phyloP scores from a whole-genome alignment of 2,888 invertebrate genomes.

The Archips xylosteana region DNA sequence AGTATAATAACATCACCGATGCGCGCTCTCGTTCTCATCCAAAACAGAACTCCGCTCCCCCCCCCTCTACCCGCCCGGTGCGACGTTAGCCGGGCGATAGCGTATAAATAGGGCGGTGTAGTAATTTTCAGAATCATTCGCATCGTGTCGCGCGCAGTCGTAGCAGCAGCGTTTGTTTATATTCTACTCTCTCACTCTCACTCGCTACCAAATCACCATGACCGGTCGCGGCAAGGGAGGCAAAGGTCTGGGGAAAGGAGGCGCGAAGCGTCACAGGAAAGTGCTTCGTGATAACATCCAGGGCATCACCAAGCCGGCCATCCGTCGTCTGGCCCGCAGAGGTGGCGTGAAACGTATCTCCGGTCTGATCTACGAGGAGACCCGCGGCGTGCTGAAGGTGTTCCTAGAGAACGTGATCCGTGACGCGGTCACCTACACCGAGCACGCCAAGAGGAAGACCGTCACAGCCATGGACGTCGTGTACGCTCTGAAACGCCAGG shows the following conservation, averaged over 20 bases:
- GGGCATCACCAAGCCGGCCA: conserved; percentile 92
- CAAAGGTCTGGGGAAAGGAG: conserved; percentile 92
- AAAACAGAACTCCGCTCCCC: neutral
- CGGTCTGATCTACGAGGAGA: conserved; percentile 92
- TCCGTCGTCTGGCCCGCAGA: conserved; percentile 89
- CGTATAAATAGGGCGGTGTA: neutral
- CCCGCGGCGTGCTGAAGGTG: conserved; percentile 91
- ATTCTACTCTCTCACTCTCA: neutral
- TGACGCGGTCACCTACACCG: conserved; percentile 94
- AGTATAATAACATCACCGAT: neutral
- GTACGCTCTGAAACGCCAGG: conserved; percentile 93
- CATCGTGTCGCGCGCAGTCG: neutral
- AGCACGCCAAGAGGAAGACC: conserved; percentile 95
- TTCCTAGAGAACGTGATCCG: conserved; percentile 94
- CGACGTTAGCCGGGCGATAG: neutral
- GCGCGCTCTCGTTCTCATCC: neutral
- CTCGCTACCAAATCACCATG: conserved; percentile 82
- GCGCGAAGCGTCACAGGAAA: conserved; percentile 93
- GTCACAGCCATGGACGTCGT: conserved; percentile 96
- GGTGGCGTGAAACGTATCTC: conserved; percentile 91
- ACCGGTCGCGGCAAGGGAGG: conserved; percentile 93
- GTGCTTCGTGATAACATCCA: conserved; percentile 92
- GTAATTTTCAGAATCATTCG: neutral
- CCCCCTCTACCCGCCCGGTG: neutral
- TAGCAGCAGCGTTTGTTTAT: neutral